Percentiles rank a stretch among this genome's conserved stretches.
Evolutionary conservation across 2,113 vertebrate species (phyloP).

Genomic region (Pseudopodoces humilis): DNA sequence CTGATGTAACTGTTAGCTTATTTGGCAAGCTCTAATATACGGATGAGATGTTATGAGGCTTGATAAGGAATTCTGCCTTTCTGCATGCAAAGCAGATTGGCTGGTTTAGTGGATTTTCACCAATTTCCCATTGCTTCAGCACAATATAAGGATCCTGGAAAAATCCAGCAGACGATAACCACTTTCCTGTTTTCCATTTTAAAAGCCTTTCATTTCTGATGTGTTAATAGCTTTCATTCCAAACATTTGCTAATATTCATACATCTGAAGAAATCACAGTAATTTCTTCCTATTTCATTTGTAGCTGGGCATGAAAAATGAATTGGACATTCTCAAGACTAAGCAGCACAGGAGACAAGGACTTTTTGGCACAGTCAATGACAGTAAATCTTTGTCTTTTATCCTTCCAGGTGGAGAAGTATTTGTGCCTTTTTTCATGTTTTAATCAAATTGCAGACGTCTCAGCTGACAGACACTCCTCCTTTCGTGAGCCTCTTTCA

Average conservation of each 20-base stretch:
- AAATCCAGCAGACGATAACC: neutral
- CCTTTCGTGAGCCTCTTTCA: conserved; percentile 2
- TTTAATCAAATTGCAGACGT: neutral
- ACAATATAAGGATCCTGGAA: neutral
- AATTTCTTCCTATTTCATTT: neutral
- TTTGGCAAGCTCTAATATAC: conserved; percentile 37
- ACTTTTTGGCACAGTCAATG: neutral
- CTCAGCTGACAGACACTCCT: conserved; percentile 7
- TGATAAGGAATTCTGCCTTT: neutral
- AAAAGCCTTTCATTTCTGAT: neutral
- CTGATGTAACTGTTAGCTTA: conserved; percentile 57
- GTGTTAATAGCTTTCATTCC: neutral
- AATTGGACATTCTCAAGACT: neutral
- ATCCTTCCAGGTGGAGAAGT: neutral
- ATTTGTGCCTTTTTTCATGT: neutral
- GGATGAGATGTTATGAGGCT: conserved; percentile 5
- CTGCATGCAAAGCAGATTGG: neutral
- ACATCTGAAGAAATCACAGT: neutral
- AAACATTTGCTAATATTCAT: neutral
- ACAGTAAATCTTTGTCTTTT: conserved; percentile 19
- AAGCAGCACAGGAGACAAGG: neutral
- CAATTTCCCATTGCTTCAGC: neutral
- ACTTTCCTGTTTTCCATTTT: neutral
- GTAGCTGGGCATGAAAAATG: neutral
- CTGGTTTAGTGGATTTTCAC: conserved; percentile 28